Conservation (phyloP, 2,797 vertebrate genomes). For the Enteromius argenteus region DNA sequence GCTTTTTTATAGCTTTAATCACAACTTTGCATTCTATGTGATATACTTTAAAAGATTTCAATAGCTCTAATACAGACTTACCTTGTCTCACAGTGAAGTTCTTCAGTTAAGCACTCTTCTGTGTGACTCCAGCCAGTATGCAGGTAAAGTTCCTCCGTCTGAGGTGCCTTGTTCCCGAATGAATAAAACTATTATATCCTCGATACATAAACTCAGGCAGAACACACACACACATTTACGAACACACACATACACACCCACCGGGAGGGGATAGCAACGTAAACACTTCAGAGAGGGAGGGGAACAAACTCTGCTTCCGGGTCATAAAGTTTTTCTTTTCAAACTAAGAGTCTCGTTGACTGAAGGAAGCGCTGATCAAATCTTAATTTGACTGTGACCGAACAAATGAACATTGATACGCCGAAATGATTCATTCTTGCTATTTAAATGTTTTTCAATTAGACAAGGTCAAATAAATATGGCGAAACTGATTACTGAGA, state of each 20-base stretch:
- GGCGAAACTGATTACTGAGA: not conserved
- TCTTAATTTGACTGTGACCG: not conserved
- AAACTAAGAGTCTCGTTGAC: not conserved
- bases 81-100: slow-evolving; percentile 7
- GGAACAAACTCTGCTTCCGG: slow-evolving; percentile 12
- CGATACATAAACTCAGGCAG: slow-evolving; percentile 48
- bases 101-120: not conserved
- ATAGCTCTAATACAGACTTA: slow-evolving; percentile 14
- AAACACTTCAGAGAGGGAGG: slow-evolving; percentile 29
- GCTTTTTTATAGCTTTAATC: not conserved
- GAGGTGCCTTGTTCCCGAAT: slow-evolving; percentile 30
- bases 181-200: slow-evolving; percentile 45
- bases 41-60: not conserved
- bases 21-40: not conserved
- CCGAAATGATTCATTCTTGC: accelerated
- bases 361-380: not conserved
- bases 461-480: not conserved
- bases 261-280: slow-evolving; percentile 20
- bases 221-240: not conserved
- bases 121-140: not conserved
- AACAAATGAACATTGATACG: not conserved
- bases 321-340: not conserved
- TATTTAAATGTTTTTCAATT: not conserved
- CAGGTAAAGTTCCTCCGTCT: not conserved
- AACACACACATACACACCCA: not conserved